phyloP scores from a whole-genome alignment of 2,797 vertebrate species.

The Alauda arvensis region DNA sequence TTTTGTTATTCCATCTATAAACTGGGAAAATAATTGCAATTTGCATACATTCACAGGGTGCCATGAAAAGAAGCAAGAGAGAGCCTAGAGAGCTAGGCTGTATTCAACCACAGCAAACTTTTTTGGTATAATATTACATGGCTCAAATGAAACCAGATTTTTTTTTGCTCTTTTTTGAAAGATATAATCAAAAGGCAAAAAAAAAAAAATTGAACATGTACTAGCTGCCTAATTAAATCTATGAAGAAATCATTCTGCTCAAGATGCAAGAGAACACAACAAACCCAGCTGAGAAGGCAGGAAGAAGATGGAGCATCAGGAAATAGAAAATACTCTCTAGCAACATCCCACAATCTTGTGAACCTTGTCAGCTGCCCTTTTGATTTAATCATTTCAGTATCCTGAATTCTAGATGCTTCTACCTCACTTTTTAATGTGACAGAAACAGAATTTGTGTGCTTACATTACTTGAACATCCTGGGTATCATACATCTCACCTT shows the following conservation, averaged over 20 bases:
- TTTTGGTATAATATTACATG: background rate
- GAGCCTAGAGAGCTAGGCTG: background rate
- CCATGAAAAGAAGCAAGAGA: background rate
- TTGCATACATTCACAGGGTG: background rate
- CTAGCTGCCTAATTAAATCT: conserved; percentile 33
- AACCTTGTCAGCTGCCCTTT: background rate
- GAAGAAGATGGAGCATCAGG: background rate
- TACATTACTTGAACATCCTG: background rate
- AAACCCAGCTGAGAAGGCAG: conserved; percentile 16
- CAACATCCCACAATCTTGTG: background rate
- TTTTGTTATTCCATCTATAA: background rate
- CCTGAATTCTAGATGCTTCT: background rate
- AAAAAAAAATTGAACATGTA: conserved; percentile 23
- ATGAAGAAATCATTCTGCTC: conserved; percentile 32
- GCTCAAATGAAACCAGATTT: background rate
- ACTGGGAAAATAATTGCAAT: conserved; percentile 1
- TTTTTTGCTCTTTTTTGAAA: background rate
- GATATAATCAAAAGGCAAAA: conserved; percentile 26
- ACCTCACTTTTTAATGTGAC: background rate
- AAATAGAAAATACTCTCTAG: background rate
- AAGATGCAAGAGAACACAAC: conserved; percentile 28
- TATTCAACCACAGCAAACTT: background rate
- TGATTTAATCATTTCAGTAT: background rate
- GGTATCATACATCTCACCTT: background rate
- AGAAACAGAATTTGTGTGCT: background rate